phyloP scores from a whole-genome alignment of 2,888 invertebrate species.

The Dryadula phaetusa region DNA sequence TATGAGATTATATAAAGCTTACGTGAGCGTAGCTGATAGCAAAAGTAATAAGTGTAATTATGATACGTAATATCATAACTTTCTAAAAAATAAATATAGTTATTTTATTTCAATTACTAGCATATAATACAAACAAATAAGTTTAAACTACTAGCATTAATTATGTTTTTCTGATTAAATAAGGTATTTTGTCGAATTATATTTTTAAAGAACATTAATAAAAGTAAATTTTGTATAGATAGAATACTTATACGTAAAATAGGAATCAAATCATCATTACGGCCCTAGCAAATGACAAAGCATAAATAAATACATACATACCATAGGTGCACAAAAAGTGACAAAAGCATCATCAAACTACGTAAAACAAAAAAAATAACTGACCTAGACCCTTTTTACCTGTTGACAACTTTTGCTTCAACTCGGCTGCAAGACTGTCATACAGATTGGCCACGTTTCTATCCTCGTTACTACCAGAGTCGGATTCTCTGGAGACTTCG shows the following conservation, averaged over 20 bases:
- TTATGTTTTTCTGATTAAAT: too few species aligned
- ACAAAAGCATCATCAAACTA: conserved; percentile 50
- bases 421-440: conserved; percentile 95
- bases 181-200: too few species aligned
- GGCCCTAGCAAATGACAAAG: neutral
- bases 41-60: neutral
- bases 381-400: conserved; percentile 82
- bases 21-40: neutral
- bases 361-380: conserved; percentile 61
- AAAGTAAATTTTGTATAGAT: too few species aligned
- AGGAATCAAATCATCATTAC: neutral
- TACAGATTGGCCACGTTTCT: conserved; percentile 90
- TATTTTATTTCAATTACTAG: neutral
- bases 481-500: conserved; percentile 88
- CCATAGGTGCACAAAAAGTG: conserved; percentile 40
- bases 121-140: too few species aligned
- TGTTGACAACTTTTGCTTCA: conserved; percentile 87
- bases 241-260: too few species aligned
- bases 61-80: neutral
- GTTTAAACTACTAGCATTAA: too few species aligned
- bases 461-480: conserved; percentile 89
- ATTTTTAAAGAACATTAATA: too few species aligned
- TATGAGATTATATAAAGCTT: conserved; percentile 5
- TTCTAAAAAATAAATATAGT: conserved; percentile 1
- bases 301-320: conserved; percentile 36